Evolutionary conservation across 2,888 invertebrate genomes (phyloP), one percentile per base, ranked within the genome.

Genomic region (Psylliodes chrysocephalus): DNA sequence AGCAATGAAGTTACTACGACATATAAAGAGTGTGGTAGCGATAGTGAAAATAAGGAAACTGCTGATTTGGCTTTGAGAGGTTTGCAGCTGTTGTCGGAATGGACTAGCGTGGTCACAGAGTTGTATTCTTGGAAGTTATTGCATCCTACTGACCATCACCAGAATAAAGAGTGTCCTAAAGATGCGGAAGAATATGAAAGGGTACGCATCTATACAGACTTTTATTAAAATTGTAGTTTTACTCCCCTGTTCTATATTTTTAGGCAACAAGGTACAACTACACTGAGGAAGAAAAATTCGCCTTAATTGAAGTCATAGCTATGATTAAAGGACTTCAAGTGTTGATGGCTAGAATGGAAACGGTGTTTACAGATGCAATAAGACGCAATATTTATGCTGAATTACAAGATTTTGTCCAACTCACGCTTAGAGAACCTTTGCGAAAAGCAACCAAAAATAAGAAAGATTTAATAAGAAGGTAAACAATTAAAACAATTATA

Each of bases 261-360:
- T 79, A 92, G 92, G 96, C 97, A 0, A 98, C 97, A 0, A 61
- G 70, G 35, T 70, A 70, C 38, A 99, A 99, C 84, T 99, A 99
- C 82, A 93, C 92, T 0, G 93, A 94, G 1, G 96, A 96, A 76
- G 99, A 99, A 84, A 99, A 99, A 80, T 95, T 96, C 84, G 98
- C 98, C 0, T 85, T 99, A 74, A 97, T 99, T 68, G 98, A 98
- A 84, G 95, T 98, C 14, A 97, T 99, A 73, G 97, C 98, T 0
- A 98, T 98, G 97, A 97, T 99, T 75, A 99, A 99, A 82, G 98
- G 98, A 0, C 86, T 99, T 2, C 98, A 99, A 82, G 95, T 95
- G 18, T 85, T 98, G 55, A 95, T 99, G 94, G 93, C 96, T 0
- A 87, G 96, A 38, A 98, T 98, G 91, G 98, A 99, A 85, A 94